Percentiles rank a stretch among this genome's conserved stretches.
phyloP scores from a whole-genome alignment of 2,888 invertebrate species.

The Cabera pusaria region DNA sequence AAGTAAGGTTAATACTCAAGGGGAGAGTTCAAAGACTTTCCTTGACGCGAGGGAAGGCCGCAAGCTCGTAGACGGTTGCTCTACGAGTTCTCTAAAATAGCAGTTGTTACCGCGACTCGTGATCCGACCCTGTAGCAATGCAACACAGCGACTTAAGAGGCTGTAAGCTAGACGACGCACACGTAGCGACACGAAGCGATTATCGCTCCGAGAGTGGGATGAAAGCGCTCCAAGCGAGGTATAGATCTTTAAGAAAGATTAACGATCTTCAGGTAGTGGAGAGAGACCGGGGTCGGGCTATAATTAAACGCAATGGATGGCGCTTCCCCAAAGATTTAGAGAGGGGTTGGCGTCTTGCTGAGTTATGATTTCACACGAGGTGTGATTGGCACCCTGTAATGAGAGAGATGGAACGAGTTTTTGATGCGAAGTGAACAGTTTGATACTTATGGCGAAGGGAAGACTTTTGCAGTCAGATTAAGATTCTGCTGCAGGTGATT shows the following conservation, averaged over 20 bases:
- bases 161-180: conserved; percentile 35
- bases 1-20: conserved; percentile 57
- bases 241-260: conserved; percentile 83
- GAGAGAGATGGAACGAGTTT: conserved; percentile 62
- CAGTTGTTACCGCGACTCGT: conserved; percentile 16
- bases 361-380: conserved; percentile 79
- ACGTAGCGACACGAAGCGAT: conserved; percentile 67
- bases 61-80: conserved; percentile 21
- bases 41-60: conserved; percentile 44
- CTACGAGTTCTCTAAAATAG: conserved; percentile 1
- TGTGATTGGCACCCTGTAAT: conserved; percentile 77
- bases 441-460: conserved; percentile 20
- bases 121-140: conserved; percentile 41
- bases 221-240: conserved; percentile 63
- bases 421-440: conserved; percentile 42
- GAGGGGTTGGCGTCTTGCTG: conserved; percentile 75
- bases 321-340: conserved; percentile 77
- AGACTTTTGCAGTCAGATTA: conserved; percentile 7
- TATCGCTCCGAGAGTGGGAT: conserved; percentile 58
- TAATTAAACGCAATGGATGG: conserved; percentile 82
- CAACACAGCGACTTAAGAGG: conserved; percentile 49
- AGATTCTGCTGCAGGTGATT: neutral
- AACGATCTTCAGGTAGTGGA: conserved; percentile 78
- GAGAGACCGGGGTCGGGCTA: conserved; percentile 68
- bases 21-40: conserved; percentile 74